Evolutionary conservation across 2,888 invertebrate genomes (phyloP).

Genomic region (Amblyjoppa fuscipennis): DNA sequence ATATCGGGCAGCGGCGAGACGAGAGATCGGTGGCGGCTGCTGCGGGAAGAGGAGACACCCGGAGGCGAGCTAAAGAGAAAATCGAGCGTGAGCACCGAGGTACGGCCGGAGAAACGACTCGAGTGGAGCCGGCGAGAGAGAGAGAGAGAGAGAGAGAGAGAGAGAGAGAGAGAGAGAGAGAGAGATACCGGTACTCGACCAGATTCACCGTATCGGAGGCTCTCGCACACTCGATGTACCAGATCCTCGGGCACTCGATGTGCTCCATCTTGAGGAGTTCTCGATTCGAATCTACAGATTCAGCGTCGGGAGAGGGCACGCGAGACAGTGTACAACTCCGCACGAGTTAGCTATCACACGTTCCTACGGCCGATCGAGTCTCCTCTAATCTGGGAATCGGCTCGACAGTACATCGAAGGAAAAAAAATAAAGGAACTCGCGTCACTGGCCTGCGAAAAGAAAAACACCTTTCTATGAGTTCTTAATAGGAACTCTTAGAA

Average conservation of each 20-base stretch:
- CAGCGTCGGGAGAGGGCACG: no score
- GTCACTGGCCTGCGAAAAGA: no score
- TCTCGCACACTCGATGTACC: conserved; percentile 32
- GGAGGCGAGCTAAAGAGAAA: conserved; percentile 54
- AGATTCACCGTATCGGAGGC: conserved; percentile 61
- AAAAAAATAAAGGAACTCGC: no score
- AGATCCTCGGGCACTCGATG: conserved; percentile 24
- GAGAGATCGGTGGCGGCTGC: conserved; percentile 42
- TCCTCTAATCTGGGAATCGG: background rate
- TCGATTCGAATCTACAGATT: conserved; percentile 6
- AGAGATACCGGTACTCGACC: conserved; percentile 55
- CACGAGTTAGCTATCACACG: background rate
- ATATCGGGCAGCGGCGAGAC: conserved; percentile 51
- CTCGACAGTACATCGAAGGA: background rate
- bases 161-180: conserved; percentile 27
- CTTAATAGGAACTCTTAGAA: no score
- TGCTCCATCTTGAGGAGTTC: conserved; percentile 10
- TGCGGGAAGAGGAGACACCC: conserved; percentile 38
- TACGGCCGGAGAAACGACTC: background rate
- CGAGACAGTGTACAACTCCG: conserved; percentile 1
- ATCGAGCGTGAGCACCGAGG: conserved; percentile 40
- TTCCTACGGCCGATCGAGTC: no score
- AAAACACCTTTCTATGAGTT: no score
- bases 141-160: conserved; percentile 32
- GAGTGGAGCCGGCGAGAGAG: background rate